phyloP scores from a whole-genome alignment of 2,888 invertebrate genomes.

The Himalopsyche anomala region DNA sequence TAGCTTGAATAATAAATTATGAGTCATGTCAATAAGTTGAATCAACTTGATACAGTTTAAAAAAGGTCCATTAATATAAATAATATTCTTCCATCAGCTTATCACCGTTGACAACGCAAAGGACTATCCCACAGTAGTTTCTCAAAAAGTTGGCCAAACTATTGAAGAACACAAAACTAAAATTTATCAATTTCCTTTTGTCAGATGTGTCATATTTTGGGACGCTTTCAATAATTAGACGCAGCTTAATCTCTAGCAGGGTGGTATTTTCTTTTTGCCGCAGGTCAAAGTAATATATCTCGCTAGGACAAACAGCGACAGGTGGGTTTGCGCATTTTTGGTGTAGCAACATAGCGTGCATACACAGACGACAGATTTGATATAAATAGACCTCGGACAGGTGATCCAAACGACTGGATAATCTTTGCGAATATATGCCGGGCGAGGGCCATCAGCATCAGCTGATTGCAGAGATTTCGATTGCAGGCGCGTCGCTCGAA shows the following conservation, averaged over 20 bases:
- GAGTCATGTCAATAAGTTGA: too few species aligned
- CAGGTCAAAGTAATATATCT: slow-evolving; percentile 12
- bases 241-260: background rate
- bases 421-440: background rate
- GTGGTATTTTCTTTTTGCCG: background rate
- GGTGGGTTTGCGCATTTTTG: slow-evolving; percentile 33
- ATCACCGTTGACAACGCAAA: too few species aligned
- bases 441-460: background rate
- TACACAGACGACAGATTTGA: slow-evolving; percentile 40
- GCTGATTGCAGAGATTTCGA: background rate
- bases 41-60: too few species aligned
- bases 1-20: too few species aligned
- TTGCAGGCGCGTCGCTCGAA: background rate
- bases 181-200: too few species aligned
- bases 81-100: too few species aligned
- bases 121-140: too few species aligned
- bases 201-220: too few species aligned
- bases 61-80: too few species aligned
- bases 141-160: too few species aligned
- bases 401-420: slow-evolving; percentile 2
- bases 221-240: slow-evolving; percentile 9
- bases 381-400: slow-evolving; percentile 32
- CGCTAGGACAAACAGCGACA: slow-evolving; percentile 28
- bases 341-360: slow-evolving; percentile 37
- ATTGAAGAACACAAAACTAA: too few species aligned